Evolutionary conservation across 2,888 invertebrate species (phyloP).

Genomic region (Pseudolycoriella hygida): DNA sequence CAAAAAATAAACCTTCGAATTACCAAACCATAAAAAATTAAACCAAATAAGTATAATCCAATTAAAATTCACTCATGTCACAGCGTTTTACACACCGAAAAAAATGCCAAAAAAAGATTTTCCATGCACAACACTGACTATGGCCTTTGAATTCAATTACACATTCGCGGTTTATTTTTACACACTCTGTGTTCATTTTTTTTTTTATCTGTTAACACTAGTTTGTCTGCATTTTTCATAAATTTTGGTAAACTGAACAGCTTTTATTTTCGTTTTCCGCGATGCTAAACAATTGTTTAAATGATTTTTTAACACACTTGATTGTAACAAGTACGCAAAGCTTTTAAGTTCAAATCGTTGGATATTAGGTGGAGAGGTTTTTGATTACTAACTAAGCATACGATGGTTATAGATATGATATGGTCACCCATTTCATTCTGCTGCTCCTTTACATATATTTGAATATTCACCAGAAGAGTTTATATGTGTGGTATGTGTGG

Average conservation of each 20-base stretch:
- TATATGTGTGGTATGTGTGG: background rate
- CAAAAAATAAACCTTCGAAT: background rate
- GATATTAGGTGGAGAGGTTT: background rate
- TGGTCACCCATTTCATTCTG: background rate
- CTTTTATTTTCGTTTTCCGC: background rate
- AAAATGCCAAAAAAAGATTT: background rate
- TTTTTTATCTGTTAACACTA: background rate
- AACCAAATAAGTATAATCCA: slow-evolving; percentile 8
- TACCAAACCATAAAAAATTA: slow-evolving; percentile 1
- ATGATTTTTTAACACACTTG: background rate
- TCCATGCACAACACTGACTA: background rate
- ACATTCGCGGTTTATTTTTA: slow-evolving; percentile 3
- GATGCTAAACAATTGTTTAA: background rate
- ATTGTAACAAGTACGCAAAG: background rate
- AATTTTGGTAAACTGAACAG: background rate
- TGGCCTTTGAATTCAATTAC: slow-evolving; percentile 3
- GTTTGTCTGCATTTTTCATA: background rate
- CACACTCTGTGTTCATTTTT: background rate
- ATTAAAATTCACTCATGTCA: slow-evolving; percentile 9
- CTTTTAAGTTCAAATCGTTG: too few relatives aligned
- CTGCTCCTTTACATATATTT: background rate
- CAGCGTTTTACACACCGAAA: background rate
- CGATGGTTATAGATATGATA: background rate
- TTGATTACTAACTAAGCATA: slow-evolving; percentile 1
- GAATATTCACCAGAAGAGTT: background rate